These are phyloP conservation scores for Pachydiplax longipennis DNA, from an alignment of 2,888 invertebrate species.

Conservation along the genomic window DNA sequence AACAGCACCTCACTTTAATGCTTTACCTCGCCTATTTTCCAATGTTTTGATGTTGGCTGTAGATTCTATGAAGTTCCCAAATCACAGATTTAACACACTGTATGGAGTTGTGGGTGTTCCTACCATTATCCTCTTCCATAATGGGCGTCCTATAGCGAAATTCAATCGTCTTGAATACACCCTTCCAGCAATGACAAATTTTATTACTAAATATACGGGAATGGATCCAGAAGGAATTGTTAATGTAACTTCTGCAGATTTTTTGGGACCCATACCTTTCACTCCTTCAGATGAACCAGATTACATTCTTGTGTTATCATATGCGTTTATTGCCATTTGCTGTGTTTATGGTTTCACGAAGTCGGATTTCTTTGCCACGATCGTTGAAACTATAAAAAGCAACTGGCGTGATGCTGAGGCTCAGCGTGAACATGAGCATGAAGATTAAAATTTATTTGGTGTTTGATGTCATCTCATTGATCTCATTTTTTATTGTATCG, in stretches of 20 bases:
- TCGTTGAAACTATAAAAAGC: conserved; percentile 83
- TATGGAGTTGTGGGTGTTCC: conserved; percentile 92
- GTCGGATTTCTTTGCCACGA: conserved; percentile 78
- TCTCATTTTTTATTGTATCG: not conserved
- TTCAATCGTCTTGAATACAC: conserved; percentile 84
- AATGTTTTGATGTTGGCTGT: conserved; percentile 87
- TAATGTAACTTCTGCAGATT: conserved; percentile 77
- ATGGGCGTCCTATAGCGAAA: conserved; percentile 83
- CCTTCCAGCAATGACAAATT: conserved; percentile 78
- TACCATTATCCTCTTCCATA: conserved; percentile 87
- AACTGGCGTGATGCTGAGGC: conserved; percentile 90
- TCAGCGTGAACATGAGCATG: conserved; percentile 80
- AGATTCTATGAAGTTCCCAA: conserved; percentile 74
- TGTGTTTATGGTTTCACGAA: conserved; percentile 77
- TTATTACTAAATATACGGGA: conserved; percentile 79
- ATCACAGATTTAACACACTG: conserved; percentile 79
- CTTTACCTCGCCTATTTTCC: conserved; percentile 85
- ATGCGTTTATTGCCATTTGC: conserved; percentile 82
- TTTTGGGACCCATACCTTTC: conserved; percentile 81
- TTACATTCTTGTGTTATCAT: conserved; percentile 81
- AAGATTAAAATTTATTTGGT: conserved; percentile 63
- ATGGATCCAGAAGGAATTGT: conserved; percentile 69
- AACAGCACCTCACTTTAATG: conserved; percentile 90
- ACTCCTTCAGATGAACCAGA: conserved; percentile 80
- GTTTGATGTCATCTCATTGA: too few species aligned